Base-by-base conservation (phyloP, 2,888 invertebrate genomes). In the Leptura quadrifasciata region DNA sequence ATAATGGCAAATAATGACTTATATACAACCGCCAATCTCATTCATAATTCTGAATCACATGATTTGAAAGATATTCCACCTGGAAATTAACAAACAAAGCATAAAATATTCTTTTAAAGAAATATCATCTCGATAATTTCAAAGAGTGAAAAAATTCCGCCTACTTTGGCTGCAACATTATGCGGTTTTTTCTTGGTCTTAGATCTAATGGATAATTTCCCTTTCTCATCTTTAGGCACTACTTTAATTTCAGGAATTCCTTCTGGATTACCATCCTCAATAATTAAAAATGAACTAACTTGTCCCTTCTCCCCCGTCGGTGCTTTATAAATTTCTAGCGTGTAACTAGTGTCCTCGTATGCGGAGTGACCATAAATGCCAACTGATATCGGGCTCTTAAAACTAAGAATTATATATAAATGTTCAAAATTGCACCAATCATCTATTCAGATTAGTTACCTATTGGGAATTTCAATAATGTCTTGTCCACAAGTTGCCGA, bases 401-500 rank as follows among this genome's bases (percentile, higher is more conserved):
- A 77, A 63, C 82, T 82, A 74, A 73, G 18, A 65, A 72, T 57
- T 20, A 64, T 61, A 63, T 47, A 68, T 31, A 35, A 17, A 52
- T 47, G 60, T 54, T 60, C 10, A 15, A 1, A 76, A 74, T 58
- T 58, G 12, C 35, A 18, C 2, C 31, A 70, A 20, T 20, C 18
- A 1, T 10, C 8, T 5, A 54, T 20, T 54, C n/a, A 15, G n/a
- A n/a, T 12, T n/a, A 47, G 54, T 67, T 80, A 83, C 83, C 68
- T 77, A 64, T 72, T 65, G 27, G 80, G 79, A 57, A 82, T 73
- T 76, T 81, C 81, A 39, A 83, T 69, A 39, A 76, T 63, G 63
- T 83, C 83, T 21, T 69, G 57, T 31, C 83, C 83, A 74, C 83
- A 83, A 31, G 82, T 83, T 35, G 82, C 82, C 10, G 83, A 82